Base-by-base conservation (phyloP, 1,140 invertebrate genomes). In the Chelonus insularis region DNA sequence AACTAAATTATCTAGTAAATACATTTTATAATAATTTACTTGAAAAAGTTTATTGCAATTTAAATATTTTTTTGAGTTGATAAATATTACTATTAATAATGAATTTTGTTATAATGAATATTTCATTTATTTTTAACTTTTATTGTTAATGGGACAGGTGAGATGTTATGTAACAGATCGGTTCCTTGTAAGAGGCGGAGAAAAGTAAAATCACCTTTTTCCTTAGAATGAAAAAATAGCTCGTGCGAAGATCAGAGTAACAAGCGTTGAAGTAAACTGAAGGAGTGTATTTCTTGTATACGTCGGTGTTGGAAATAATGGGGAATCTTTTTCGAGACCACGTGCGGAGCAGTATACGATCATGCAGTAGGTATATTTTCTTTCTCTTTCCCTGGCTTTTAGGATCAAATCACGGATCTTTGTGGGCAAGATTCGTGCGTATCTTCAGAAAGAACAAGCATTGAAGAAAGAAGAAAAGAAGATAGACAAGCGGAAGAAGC, bases 361-460 rank as follows among this genome's bases (percentile, higher is more conserved):
- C 52, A 39, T 55, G 36, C 23, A 25, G 12, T 52, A 29, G n/a
- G 23, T 50, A 50, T 50, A 45, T n/a, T 48, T 14, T 32, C 9
- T 6, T 14, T 43, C 41, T 43, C 16, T 43, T 16, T 16, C 8
- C 16, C 16, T 14, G 12, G 18, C 16, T 43, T 18, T 16, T 18
- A 55, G 34, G 52, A 55, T 55, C 52, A 55, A 55, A 34, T 55
- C 52, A 55, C 52, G 52, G 52, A 55, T 37, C 52, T 55, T 39
- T 55, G 52, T 20, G 52, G 52, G 34, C 32, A 37, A 21, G 52
- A 55, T 55, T 18, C 52, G 16, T 55, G 52, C 52, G 52, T 55
- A 55, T 55, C 52, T 55, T 55, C 34, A 7, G 52, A 34, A 36
- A 11, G 18, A 55, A 39, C 32, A 55, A 20, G 34, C 9, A 9